phyloP scores from a whole-genome alignment of 2,113 vertebrate genomes.

The Chloebia gouldiae region DNA sequence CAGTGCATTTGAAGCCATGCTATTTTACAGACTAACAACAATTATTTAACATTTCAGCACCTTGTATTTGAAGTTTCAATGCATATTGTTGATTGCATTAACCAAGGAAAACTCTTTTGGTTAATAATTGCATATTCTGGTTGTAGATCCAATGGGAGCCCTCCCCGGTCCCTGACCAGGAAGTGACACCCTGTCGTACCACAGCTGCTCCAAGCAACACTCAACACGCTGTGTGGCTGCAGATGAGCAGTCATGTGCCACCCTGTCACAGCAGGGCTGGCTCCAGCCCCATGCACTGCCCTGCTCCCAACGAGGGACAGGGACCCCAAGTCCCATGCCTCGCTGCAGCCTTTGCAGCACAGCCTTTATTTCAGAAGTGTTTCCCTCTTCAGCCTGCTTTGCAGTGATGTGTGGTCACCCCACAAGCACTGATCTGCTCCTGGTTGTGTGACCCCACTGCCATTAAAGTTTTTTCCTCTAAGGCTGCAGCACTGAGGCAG shows the following conservation, averaged over 20 bases:
- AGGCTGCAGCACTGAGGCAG: background rate
- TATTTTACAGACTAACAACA: background rate
- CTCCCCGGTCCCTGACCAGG: background rate
- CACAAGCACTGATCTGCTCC: background rate
- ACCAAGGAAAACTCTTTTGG: background rate
- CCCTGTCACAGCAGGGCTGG: background rate
- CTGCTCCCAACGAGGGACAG: background rate
- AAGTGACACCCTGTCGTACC: background rate
- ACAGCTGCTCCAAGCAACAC: fast-evolving
- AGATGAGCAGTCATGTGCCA: fast-evolving
- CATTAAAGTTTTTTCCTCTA: background rate
- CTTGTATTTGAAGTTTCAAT: background rate
- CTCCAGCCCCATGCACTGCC: background rate
- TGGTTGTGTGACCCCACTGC: background rate
- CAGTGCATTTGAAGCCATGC: background rate
- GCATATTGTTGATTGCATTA: background rate
- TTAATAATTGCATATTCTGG: background rate
- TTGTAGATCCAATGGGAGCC: background rate
- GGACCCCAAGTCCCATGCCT: fast-evolving
- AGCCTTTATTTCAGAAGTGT: background rate
- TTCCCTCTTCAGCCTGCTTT: background rate
- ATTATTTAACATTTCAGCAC: background rate
- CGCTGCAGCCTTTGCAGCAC: background rate
- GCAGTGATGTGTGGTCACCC: background rate
- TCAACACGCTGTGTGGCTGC: fast-evolving